Percentiles rank a stretch among this genome's conserved stretches.
phyloP scores from a whole-genome alignment of 92 coral and sea anemone genomes.

The Diadumene lineata region DNA sequence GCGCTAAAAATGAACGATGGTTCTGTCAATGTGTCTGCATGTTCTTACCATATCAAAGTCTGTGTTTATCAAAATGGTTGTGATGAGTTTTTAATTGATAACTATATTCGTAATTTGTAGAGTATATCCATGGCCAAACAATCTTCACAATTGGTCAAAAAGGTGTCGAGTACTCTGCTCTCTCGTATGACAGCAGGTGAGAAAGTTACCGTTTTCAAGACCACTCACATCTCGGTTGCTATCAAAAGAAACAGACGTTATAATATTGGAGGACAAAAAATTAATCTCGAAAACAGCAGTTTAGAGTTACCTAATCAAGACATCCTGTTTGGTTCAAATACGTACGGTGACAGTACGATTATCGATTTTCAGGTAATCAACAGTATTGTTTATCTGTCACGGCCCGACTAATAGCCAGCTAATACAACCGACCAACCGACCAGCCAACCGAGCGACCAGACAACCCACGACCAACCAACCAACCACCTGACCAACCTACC shows the following conservation, averaged over 20 bases:
- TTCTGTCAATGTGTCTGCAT: too few relatives aligned
- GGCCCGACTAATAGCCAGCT: too few relatives aligned
- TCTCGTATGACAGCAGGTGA: constrained; percentile 32
- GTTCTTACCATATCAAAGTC: too few relatives aligned
- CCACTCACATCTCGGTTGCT: constrained; percentile 3
- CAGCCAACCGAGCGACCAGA: background rate
- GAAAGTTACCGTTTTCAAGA: constrained; percentile 4
- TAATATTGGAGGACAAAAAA: constrained; percentile 2
- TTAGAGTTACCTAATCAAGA: constrained; percentile 5
- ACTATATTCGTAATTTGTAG: background rate
- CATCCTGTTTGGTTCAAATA: constrained; percentile 16
- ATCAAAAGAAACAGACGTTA: constrained; percentile 1
- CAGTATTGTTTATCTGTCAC: too few relatives aligned
- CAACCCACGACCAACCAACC: background rate
- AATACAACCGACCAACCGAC: background rate
- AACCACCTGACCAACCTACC: background rate
- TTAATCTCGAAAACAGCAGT: constrained; percentile 8
- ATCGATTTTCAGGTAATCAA: constrained; percentile 27
- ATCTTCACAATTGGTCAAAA: background rate
- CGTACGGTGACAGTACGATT: background rate
- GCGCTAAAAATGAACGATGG: too few relatives aligned
- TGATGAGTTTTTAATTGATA: background rate
- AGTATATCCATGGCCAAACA: constrained; percentile 15
- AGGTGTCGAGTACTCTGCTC: background rate
- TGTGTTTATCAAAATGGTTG: too few relatives aligned